These are phyloP conservation scores for Acridotheres tristis DNA, from an alignment of 2,797 vertebrate species.

Conservation along the genomic window DNA sequence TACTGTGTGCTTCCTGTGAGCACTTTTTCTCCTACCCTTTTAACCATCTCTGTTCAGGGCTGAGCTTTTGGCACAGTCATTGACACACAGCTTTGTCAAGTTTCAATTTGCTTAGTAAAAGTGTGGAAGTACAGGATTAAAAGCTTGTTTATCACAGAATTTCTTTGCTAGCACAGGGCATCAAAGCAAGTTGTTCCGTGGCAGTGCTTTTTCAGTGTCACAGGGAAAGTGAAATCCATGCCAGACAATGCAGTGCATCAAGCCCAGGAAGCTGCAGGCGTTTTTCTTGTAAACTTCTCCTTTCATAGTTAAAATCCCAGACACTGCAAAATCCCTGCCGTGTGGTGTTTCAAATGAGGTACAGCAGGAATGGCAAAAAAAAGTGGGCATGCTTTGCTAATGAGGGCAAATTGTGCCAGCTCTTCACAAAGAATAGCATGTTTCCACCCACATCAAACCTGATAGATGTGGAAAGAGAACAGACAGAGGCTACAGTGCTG, in stretches of 20 bases:
- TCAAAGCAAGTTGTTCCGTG: not conserved
- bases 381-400: not conserved
- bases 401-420: slow-evolving; percentile 11
- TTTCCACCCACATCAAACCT: not conserved
- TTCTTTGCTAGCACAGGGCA: not conserved
- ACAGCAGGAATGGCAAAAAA: not conserved
- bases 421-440: not conserved
- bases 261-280: not conserved
- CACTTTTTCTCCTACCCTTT: not conserved
- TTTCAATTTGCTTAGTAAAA: not conserved
- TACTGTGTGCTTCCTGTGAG: not conserved
- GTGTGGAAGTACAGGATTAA: not conserved
- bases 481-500: not conserved
- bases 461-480: not conserved
- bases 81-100: not conserved
- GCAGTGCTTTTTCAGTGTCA: not conserved
- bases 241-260: not conserved
- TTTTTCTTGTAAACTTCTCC: not conserved
- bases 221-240: not conserved
- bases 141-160: slow-evolving; percentile 8
- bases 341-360: not conserved
- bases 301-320: not conserved
- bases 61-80: not conserved
- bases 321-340: not conserved
- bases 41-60: not conserved